Evolutionary conservation across 2,888 invertebrate genomes (phyloP).

Genomic region (Ophraella communa): DNA sequence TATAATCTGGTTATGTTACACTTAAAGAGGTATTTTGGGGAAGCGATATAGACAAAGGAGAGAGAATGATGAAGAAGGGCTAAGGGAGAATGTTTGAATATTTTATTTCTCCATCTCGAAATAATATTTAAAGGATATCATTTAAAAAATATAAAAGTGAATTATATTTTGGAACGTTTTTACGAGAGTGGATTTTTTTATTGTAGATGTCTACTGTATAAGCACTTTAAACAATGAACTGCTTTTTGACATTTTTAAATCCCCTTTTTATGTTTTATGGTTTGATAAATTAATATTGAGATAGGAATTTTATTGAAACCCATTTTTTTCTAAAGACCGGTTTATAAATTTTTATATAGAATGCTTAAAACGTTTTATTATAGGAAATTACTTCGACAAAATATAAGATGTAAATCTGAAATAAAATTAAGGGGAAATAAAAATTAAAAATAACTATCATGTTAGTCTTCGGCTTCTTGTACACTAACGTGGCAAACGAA

Average conservation of each 20-base stretch:
- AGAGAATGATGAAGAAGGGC: constrained; percentile 6
- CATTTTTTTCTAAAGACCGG: too few relatives aligned
- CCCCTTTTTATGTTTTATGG: constrained; percentile 7
- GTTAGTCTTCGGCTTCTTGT: too few relatives aligned
- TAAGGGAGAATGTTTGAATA: constrained; percentile 28
- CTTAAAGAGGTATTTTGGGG: constrained; percentile 10
- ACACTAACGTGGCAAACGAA: too few relatives aligned
- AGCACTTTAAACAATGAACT: constrained; percentile 17
- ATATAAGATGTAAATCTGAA: too few relatives aligned
- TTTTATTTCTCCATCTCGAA: constrained; percentile 31
- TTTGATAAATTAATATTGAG: too few relatives aligned
- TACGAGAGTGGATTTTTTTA: constrained; percentile 12
- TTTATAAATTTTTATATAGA: too few relatives aligned
- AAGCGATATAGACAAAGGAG: constrained; percentile 23
- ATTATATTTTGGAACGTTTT: constrained; percentile 10
- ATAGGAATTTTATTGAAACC: too few relatives aligned
- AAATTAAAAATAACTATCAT: too few relatives aligned
- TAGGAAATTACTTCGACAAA: too few relatives aligned
- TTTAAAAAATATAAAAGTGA: constrained; percentile 24
- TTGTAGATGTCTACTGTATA: constrained; percentile 8
- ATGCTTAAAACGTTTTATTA: too few relatives aligned
- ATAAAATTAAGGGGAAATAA: too few relatives aligned
- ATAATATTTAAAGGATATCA: constrained; percentile 26
- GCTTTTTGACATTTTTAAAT: constrained; percentile 12
- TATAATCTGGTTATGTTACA: constrained; percentile 29